Evolutionary conservation across 2,113 vertebrate species (phyloP).

Genomic region (Myocastor coypus): DNA sequence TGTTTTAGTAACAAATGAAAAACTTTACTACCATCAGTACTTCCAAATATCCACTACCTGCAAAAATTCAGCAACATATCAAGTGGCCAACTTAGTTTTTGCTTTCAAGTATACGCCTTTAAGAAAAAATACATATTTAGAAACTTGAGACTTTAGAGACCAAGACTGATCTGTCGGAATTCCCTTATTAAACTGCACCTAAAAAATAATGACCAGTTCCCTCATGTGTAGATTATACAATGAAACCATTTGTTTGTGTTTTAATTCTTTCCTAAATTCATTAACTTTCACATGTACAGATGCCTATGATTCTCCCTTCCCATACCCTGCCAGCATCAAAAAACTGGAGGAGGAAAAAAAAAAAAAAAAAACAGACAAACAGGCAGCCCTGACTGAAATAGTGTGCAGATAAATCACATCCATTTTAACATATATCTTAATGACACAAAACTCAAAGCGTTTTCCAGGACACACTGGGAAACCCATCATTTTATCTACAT

Average conservation of each 20-base stretch:
- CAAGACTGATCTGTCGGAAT: constrained; percentile 21
- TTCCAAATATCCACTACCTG: constrained; percentile 45
- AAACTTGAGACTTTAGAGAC: constrained; percentile 37
- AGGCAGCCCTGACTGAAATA: too few species aligned
- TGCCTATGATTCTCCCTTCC: too few species aligned
- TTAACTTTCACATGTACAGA: too few species aligned
- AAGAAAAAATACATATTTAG: constrained; percentile 10
- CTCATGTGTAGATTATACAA: constrained; percentile 36
- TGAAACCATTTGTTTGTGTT: constrained; percentile 11
- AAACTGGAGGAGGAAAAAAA: too few species aligned
- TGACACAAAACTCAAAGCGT: too few species aligned
- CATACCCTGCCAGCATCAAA: too few species aligned
- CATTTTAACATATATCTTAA: too few species aligned
- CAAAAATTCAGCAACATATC: neutral
- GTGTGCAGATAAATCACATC: too few species aligned
- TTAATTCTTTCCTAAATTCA: constrained; percentile 52
- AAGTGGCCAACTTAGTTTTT: neutral
- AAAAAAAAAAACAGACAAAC: too few species aligned
- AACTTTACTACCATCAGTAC: neutral
- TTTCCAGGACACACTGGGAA: too few species aligned
- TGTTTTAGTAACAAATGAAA: constrained; percentile 47
- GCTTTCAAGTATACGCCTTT: neutral
- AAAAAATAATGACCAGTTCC: constrained; percentile 54
- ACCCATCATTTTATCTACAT: too few species aligned
- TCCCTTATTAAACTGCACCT: constrained; percentile 41